These are phyloP conservation scores for Drosophila siamana DNA, from an alignment of 2,888 invertebrate species.

Conservation along the genomic window DNA sequence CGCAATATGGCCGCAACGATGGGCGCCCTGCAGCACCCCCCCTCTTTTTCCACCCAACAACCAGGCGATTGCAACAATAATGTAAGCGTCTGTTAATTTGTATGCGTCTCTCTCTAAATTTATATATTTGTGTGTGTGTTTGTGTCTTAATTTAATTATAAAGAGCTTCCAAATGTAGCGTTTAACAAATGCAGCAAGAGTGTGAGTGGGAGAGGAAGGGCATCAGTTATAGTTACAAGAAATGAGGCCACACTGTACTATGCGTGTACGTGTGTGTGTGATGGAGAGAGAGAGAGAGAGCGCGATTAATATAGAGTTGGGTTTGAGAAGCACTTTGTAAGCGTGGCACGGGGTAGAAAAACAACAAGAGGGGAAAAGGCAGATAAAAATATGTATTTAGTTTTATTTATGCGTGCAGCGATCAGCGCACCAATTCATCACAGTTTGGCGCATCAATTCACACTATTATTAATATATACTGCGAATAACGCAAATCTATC, in stretches of 20 bases:
- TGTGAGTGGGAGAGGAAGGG: slow-evolving; percentile 18
- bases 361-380: neutral
- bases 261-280: slow-evolving; percentile 1
- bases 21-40: slow-evolving; percentile 58
- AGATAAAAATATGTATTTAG: neutral
- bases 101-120: slow-evolving; percentile 22
- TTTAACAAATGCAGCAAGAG: slow-evolving; percentile 18
- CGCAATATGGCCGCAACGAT: slow-evolving; percentile 77
- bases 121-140: slow-evolving; percentile 11
- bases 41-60: slow-evolving; percentile 37
- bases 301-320: slow-evolving; percentile 7
- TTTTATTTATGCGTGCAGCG: neutral
- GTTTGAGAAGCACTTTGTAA: slow-evolving; percentile 29
- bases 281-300: slow-evolving; percentile 6
- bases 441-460: neutral
- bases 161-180: slow-evolving; percentile 19
- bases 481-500: slow-evolving; percentile 34
- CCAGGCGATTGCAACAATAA: slow-evolving; percentile 56
- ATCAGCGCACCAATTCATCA: slow-evolving; percentile 6
- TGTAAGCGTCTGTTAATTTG: slow-evolving; percentile 59
- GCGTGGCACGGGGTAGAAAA: slow-evolving; percentile 8
- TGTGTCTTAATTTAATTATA: slow-evolving; percentile 57
- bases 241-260: slow-evolving; percentile 32
- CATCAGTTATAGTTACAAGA: slow-evolving; percentile 20
- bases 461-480: neutral